phyloP scores from a whole-genome alignment of 2,888 invertebrate species.

The Meghimatium bilineatum region DNA sequence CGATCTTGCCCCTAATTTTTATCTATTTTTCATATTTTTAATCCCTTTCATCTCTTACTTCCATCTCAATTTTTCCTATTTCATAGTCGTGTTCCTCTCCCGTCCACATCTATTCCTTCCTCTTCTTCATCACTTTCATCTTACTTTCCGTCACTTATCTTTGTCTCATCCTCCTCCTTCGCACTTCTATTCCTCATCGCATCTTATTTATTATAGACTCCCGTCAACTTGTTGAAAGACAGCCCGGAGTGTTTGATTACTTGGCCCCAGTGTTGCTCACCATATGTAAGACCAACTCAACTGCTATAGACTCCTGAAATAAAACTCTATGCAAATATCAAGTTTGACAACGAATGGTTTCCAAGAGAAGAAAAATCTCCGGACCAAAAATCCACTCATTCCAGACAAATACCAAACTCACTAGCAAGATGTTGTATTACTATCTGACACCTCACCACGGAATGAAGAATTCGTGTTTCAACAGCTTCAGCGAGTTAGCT shows the following conservation, averaged over 20 bases:
- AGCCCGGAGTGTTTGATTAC: not conserved
- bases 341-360: not conserved
- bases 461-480: conserved; percentile 8
- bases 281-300: not conserved
- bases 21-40: too few species aligned
- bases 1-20: too few species aligned
- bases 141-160: too few species aligned
- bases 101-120: not conserved
- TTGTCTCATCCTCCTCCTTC: not conserved
- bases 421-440: not conserved
- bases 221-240: not conserved
- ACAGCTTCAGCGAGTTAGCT: not conserved
- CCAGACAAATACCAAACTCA: conserved; percentile 12
- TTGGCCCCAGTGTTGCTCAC: not conserved
- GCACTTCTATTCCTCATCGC: not conserved
- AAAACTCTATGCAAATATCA: conserved; percentile 10
- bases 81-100: not conserved
- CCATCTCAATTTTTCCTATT: not conserved
- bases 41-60: too few species aligned
- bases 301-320: not conserved
- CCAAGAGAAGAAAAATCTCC: not conserved
- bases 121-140: not conserved
- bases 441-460: not conserved
- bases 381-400: conserved; percentile 5
- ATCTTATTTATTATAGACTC: not conserved